Base-by-base conservation (phyloP, 2,113 vertebrate species). In the Actenoides lindsayi region DNA sequence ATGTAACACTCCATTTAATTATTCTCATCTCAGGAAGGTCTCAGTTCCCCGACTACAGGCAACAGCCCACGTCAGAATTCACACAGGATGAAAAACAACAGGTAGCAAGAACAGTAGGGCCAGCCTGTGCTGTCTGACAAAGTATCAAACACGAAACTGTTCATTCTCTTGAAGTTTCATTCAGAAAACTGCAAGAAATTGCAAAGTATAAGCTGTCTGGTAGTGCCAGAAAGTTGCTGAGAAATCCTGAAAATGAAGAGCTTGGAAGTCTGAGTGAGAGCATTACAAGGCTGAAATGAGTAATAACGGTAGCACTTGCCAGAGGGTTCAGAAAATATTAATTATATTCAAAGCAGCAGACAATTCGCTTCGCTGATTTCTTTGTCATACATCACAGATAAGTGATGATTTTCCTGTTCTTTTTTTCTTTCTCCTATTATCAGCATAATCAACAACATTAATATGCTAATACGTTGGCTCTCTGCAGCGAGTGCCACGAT, bases 331-430 rank as follows among this genome's bases (percentile, higher is more conserved):
- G 74, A 96, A 63, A 79, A 73, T 56, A 82, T 74, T 93, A 89
- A 93, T 90, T 65, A 91, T 56, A 95, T 63, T 82, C 83, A 37
- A 69, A 85, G 89, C 82, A 83, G 75, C 82, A 95, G 75, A 69
- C 83, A 87, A 50, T 46, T n/a, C 16, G 62, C 62, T 74, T 50
- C 67, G 33, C 35, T 33, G 87, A 67, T 42, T 90, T 76, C 81
- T 73, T 39, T 57, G 77, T 54, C 73, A 21, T 33, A 39, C 56
- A 56, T 16, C 69, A 80, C 84, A 74, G 77, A 62, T 33, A 57
- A 76, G 64, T 86, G 50, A 51, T 83, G 73, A 28, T 23, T 90
- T 81, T 54, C 21, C 83, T 74, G 57, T 42, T 80, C 64, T 73
- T 31, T 67, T 42, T 80, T 42, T 17, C 51, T 33, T 39, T 35